Evolutionary conservation across 2,113 vertebrate genomes (phyloP), one percentile per base, ranked within the genome.

Genomic region (Lethenteron camtschaticum): DNA sequence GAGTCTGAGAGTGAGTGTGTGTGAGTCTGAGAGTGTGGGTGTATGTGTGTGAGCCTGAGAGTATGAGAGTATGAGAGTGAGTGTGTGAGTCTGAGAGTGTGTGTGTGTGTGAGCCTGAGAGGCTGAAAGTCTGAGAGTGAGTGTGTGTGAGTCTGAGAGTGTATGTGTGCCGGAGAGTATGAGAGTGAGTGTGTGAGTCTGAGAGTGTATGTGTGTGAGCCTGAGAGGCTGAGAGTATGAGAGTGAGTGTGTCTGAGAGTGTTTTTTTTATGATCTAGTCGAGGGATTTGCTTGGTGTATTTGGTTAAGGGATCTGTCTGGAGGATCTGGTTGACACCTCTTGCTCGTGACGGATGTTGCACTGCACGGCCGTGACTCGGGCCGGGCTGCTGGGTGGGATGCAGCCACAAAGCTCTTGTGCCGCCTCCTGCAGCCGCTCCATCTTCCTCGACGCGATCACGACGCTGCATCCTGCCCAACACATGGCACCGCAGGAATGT

Each of bases 301-400:
- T 18, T 13, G 13, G 5, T 14, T 63, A 18, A 63, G 16, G 13
- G 59, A 63, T 63, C 13, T 63, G 59, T 5, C 59, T 13, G 13
- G 13, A 5, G 13, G 7, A 63, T 18, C 13, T 18, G 13, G 59
- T 63, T 13, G 8, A 63, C 5, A 91, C 89, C 84, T 95, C 88
- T 0, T 89, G 83, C 75, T 95, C 85, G 1, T 77, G 83, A 58
- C 88, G 83, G 78, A 96, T 92, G 78, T 91, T 94, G 76, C 90
- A 94, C 11, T 79, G 70, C 1, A 90, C 72, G 10, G 86, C 79
- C 58, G 82, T 87, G 73, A 90, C 77, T 68, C 56, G 70, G 56
- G 80, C 83, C 8, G 78, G 70, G 71, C 71, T 82, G 56, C 71
- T 60, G 1, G 77, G 57, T 58, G 81, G 75, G 72, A 88, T 82